A percentile compares a stretch with the other conserved stretches of the same genome.
These are phyloP conservation scores for Papilio polyxenes DNA, from an alignment of 1,140 invertebrate species.

Conservation along the genomic window DNA sequence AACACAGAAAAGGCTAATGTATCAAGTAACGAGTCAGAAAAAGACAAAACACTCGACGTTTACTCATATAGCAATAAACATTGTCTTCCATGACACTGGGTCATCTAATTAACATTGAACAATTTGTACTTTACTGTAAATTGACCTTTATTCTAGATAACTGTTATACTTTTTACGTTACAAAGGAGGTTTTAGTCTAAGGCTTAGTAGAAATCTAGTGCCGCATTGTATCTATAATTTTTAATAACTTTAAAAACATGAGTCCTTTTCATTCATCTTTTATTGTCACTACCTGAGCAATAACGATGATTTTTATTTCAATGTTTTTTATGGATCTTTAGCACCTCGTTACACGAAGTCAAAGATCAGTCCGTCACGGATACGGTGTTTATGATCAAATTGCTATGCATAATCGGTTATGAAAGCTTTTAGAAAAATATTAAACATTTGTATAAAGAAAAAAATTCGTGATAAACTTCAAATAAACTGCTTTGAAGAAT, in stretches of 20 bases:
- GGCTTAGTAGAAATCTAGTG: too few species aligned
- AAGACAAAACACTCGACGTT: too few species aligned
- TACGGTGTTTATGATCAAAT: slow-evolving; percentile 19
- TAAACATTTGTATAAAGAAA: not conserved
- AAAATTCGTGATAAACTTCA: not conserved
- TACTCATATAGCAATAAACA: not conserved
- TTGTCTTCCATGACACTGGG: not conserved
- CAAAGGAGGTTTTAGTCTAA: not conserved
- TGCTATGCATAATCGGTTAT: slow-evolving; percentile 2
- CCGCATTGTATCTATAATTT: too few species aligned
- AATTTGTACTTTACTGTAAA: not conserved
- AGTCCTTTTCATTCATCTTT: too few species aligned
- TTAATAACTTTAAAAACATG: too few species aligned
- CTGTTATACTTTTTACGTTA: not conserved
- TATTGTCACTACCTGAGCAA: too few species aligned
- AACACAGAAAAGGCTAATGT: too few species aligned
- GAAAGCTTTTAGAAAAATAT: slow-evolving; percentile 1
- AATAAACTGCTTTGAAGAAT: not conserved
- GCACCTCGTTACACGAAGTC: not conserved
- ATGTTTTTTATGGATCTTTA: not conserved
- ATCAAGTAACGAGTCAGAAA: too few species aligned
- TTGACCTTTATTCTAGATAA: not conserved
- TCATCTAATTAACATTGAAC: not conserved
- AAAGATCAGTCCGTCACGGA: not conserved
- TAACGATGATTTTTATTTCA: not conserved